phyloP scores from a whole-genome alignment of 2,888 invertebrate genomes.

The Dyspetes luteomarginatus region DNA sequence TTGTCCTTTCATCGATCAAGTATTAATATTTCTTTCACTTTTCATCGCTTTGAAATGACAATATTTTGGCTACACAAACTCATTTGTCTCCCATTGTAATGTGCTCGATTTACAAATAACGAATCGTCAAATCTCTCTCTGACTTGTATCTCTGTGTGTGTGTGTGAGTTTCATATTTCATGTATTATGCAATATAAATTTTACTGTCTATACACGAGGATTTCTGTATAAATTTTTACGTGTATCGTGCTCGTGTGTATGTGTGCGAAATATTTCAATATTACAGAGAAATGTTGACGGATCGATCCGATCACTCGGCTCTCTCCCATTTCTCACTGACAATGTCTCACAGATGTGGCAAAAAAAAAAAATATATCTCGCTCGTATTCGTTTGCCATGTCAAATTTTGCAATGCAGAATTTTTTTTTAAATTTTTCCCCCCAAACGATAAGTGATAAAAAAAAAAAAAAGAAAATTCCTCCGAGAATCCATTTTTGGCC shows the following conservation, averaged over 20 bases:
- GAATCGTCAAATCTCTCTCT: constrained; percentile 3
- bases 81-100: constrained; percentile 9
- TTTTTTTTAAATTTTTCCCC: background rate
- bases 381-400: constrained; percentile 46
- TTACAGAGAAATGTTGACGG: constrained; percentile 37
- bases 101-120: constrained; percentile 15
- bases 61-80: constrained; percentile 23
- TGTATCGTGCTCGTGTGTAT: constrained; percentile 12
- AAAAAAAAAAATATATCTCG: background rate
- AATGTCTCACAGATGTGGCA: constrained; percentile 19
- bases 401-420: constrained; percentile 6
- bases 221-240: background rate
- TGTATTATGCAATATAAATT: background rate
- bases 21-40: constrained; percentile 14
- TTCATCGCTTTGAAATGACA: constrained; percentile 8
- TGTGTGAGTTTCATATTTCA: constrained; percentile 5
- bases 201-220: background rate
- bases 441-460: background rate
- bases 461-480: background rate
- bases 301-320: constrained; percentile 47
- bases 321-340: constrained; percentile 18
- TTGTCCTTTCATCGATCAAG: constrained; percentile 13
- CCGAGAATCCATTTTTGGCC: background rate
- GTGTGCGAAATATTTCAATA: constrained; percentile 34
- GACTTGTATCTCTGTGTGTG: background rate